Evolutionary conservation across 2,113 vertebrate species (phyloP), one percentile per base, ranked within the genome.

Genomic region (Scomber scombrus): DNA sequence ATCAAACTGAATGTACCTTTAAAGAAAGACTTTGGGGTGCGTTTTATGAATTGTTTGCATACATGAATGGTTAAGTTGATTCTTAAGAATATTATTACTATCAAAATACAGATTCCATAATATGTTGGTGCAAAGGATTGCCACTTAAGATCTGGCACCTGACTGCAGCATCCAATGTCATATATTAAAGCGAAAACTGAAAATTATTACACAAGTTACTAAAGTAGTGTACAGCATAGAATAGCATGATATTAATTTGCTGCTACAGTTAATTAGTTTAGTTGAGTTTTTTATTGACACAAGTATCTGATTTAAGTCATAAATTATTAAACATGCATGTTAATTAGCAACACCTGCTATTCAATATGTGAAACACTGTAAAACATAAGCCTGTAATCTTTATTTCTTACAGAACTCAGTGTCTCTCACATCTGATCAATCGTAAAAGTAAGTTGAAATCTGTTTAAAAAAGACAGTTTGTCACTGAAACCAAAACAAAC

Each of bases 1-100:
- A 91, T 92, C 86, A 91, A 72, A 74, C 29, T 19, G 43, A 70
- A 57, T 46, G 14, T 51, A 73, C 34, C 51, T 64, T 72, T 66
- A 54, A 49, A 55, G 56, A 45, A 3, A 21, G 52, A 43, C 49
- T 54, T 66, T 40, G 54, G 69, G 15, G 29, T n/a, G 9, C 47
- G 60, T 19, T 65, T 71, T 62, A 58, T 82, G 62, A 67, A 78
- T 75, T 56, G 74, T 84, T 78, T 81, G 54, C 56, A 75, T 75
- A 60, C 49, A 78, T 78, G 47, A 74, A 78, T 80, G 67, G 21
- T 45, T 45, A 18, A 73, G 50, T 46, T 67, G n/a, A 67, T 55
- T 84, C 26, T 43, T 46, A 29, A 50, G 18, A 54, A 75, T 79
- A 60, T 60, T 34, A 63, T 55, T 64, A 14, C 14, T 2, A 26